These are phyloP conservation scores for Tromatobia lineatoria DNA, from an alignment of 2,888 invertebrate genomes.

Conservation along the genomic window DNA sequence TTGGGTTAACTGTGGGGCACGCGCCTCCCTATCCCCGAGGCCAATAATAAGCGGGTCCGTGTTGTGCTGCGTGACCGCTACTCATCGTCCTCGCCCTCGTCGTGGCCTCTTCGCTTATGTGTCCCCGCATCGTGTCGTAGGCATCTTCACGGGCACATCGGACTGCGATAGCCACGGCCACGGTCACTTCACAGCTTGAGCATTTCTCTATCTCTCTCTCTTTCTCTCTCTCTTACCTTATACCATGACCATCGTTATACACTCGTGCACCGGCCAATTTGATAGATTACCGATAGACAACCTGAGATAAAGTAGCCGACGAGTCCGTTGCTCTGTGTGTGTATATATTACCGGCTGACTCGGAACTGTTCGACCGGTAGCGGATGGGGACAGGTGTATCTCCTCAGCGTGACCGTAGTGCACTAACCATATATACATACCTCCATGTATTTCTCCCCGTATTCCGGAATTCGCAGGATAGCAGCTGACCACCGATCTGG, in stretches of 20 bases:
- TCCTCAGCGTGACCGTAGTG: constrained; percentile 50
- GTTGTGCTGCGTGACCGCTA: constrained; percentile 39
- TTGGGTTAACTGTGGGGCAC: constrained; percentile 51
- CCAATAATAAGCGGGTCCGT: constrained; percentile 65
- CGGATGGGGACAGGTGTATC: constrained; percentile 62
- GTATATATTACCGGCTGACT: constrained; percentile 9
- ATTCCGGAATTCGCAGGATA: constrained; percentile 34
- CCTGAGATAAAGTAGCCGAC: constrained; percentile 70
- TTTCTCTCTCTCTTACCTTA: constrained; percentile 4
- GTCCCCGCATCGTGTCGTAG: constrained; percentile 44
- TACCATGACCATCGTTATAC: constrained; percentile 33
- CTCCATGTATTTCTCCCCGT: constrained; percentile 7
- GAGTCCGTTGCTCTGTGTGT: constrained; percentile 41
- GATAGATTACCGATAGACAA: constrained; percentile 80
- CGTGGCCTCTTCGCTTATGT: constrained; percentile 21
- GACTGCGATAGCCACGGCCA: constrained; percentile 73
- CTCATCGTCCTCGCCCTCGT: constrained; percentile 50
- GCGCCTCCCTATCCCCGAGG: constrained; percentile 60
- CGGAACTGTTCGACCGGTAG: constrained; percentile 27
- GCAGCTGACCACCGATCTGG: constrained; percentile 59
- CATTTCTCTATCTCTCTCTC: constrained; percentile 7
- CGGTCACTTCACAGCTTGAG: constrained; percentile 71
- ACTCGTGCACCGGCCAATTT: constrained; percentile 74
- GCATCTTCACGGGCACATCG: constrained; percentile 70
- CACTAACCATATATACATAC: constrained; percentile 20